Conservation (phyloP, 2,797 vertebrate genomes). For the Enteromius viviparus region DNA sequence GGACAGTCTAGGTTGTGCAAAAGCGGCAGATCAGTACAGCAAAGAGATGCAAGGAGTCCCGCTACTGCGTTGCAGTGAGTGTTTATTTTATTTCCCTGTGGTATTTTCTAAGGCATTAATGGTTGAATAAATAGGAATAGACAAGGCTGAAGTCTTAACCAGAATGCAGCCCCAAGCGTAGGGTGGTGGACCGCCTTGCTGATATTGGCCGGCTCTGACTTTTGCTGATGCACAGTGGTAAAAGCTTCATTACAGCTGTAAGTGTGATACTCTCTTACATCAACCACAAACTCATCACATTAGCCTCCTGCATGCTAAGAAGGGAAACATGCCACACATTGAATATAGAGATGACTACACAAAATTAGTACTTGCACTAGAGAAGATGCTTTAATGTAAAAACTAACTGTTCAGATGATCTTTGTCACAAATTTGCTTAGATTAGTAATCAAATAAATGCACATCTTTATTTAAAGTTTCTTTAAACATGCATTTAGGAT, state of each 20-base stretch:
- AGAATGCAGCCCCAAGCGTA: slow-evolving; percentile 68
- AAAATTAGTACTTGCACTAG: not conserved
- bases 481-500: not conserved
- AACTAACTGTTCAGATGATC: too few relatives aligned
- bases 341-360: not conserved
- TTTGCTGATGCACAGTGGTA: slow-evolving; percentile 60
- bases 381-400: not conserved
- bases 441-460: not conserved
- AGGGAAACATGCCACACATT: not conserved
- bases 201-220: slow-evolving; percentile 67
- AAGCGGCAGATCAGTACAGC: slow-evolving; percentile 55
- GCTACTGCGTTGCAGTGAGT: slow-evolving; percentile 61
- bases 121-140: slow-evolving; percentile 78
- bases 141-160: slow-evolving; percentile 72
- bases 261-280: slow-evolving; percentile 64
- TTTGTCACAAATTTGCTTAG: not conserved
- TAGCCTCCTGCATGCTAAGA: slow-evolving; percentile 56
- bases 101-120: slow-evolving; percentile 76
- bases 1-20: slow-evolving; percentile 55
- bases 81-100: slow-evolving; percentile 71
- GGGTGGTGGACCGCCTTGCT: slow-evolving; percentile 68
- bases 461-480: not conserved
- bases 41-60: slow-evolving; percentile 61
- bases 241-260: slow-evolving; percentile 67
- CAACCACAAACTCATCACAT: slow-evolving; percentile 64